Conservation (phyloP, 2,888 invertebrate genomes). For the Entomobrya multifasciata region DNA sequence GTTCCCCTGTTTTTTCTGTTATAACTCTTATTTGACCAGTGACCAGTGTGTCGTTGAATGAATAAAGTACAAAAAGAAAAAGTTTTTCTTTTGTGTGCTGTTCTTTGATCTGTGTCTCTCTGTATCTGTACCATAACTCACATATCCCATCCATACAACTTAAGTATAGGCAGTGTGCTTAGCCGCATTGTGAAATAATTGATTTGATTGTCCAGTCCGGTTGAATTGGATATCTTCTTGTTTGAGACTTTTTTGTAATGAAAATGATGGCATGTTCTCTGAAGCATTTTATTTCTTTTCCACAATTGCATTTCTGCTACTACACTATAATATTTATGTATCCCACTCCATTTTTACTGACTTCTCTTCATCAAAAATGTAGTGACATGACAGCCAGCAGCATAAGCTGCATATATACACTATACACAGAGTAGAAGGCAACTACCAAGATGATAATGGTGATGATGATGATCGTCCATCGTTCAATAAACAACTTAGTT, state of each 20-base stretch:
- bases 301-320: too few species aligned
- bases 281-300: slow-evolving; percentile 24
- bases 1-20: slow-evolving; percentile 8
- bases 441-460: neutral
- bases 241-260: too few species aligned
- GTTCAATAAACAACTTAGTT: slow-evolving; percentile 9
- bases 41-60: neutral
- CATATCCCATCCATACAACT: too few species aligned
- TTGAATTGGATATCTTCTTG: slow-evolving; percentile 2
- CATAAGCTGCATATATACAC: too few species aligned
- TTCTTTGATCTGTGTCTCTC: too few species aligned
- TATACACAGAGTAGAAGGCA: too few species aligned
- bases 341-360: neutral
- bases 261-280: slow-evolving; percentile 16
- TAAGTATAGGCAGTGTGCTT: too few species aligned
- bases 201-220: slow-evolving; percentile 39
- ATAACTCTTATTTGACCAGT: too few species aligned
- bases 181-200: slow-evolving; percentile 20
- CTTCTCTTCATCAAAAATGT: slow-evolving; percentile 48
- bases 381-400: slow-evolving; percentile 31
- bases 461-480: slow-evolving; percentile 13
- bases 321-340: neutral
- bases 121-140: too few species aligned
- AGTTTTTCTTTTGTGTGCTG: too few species aligned
- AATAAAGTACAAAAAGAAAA: too few species aligned